phyloP scores from a whole-genome alignment of 2,797 vertebrate species.

The Sylvilagus floridanus region DNA sequence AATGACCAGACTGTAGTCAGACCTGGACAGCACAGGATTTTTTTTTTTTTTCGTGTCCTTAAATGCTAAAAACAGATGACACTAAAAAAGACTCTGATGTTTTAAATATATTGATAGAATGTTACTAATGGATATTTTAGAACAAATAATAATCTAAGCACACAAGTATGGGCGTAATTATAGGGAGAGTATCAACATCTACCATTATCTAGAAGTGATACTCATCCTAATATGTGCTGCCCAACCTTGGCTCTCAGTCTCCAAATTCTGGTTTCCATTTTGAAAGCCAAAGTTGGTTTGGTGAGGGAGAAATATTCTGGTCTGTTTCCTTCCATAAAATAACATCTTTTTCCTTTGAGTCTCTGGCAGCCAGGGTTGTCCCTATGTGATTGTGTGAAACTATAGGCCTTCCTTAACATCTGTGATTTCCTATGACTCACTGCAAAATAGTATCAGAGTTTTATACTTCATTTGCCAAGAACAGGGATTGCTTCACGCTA shows the following conservation, averaged over 20 bases:
- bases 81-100: neutral
- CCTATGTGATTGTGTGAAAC: neutral
- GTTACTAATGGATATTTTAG: neutral
- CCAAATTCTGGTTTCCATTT: neutral
- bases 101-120: neutral
- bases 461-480: neutral
- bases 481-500: neutral
- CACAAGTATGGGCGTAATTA: neutral
- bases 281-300: neutral
- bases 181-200: neutral
- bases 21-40: neutral
- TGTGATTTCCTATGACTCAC: constrained; percentile 25
- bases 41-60: neutral
- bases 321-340: neutral
- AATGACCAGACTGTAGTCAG: neutral
- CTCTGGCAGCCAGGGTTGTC: neutral
- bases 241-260: neutral
- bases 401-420: neutral
- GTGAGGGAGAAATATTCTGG: neutral
- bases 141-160: neutral
- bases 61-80: neutral
- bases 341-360: neutral
- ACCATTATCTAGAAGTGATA: neutral
- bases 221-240: neutral
- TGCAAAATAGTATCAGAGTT: neutral